phyloP scores from a whole-genome alignment of 2,888 invertebrate genomes.

The Thera britannica region DNA sequence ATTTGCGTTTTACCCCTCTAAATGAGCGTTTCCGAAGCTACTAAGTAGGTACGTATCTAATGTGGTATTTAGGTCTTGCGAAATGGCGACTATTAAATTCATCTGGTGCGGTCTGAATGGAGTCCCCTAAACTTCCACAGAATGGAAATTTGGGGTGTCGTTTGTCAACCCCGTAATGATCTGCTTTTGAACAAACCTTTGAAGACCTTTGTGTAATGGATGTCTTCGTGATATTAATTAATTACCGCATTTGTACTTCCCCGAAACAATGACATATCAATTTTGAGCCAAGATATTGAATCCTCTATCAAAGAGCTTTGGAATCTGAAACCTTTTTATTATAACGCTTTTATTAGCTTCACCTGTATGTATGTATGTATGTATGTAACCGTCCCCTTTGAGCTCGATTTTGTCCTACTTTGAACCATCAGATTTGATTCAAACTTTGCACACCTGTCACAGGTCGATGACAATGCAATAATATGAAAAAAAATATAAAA shows the following conservation, averaged over 20 bases:
- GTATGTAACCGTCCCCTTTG: too few species aligned
- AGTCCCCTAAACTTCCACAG: conserved; percentile 53
- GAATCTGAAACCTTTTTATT: conserved; percentile 40
- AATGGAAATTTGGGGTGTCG: conserved; percentile 52
- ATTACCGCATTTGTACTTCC: conserved; percentile 44
- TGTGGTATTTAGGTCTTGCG: conserved; percentile 45
- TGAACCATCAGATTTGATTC: too few species aligned
- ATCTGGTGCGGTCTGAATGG: conserved; percentile 51
- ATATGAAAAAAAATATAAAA: too few species aligned
- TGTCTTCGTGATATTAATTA: conserved; percentile 43
- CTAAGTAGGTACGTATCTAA: conserved; percentile 6
- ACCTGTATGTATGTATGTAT: too few species aligned
- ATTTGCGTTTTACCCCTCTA: conserved; percentile 27
- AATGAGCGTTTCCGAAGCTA: conserved; percentile 18
- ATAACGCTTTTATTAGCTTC: too few species aligned
- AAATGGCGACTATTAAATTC: conserved; percentile 54
- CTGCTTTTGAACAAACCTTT: conserved; percentile 47
- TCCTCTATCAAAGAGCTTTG: conserved; percentile 37
- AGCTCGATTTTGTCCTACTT: too few species aligned
- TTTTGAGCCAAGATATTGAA: conserved; percentile 41
- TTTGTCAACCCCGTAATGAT: conserved; percentile 56
- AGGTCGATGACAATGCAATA: too few species aligned
- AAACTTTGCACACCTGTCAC: too few species aligned
- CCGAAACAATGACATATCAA: conserved; percentile 43
- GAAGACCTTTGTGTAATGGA: conserved; percentile 35